Evolutionary conservation across 2,113 vertebrate genomes (phyloP).

Genomic region (Epinephelus moara): DNA sequence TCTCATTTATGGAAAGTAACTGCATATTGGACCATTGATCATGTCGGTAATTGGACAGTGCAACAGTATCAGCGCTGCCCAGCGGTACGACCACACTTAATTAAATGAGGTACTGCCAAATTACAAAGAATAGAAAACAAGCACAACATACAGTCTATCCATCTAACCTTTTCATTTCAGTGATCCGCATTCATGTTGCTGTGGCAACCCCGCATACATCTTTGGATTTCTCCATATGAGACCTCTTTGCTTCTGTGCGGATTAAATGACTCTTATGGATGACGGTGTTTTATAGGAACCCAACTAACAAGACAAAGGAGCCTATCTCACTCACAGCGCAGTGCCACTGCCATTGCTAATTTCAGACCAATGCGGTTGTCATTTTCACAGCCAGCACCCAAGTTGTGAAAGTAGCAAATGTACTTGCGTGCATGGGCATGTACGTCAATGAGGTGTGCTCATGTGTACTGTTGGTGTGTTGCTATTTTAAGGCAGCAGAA

Average conservation of each 20-base stretch:
- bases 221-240: not conserved
- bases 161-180: conserved; percentile 1
- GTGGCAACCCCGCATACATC: not conserved
- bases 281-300: not conserved
- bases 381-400: no score
- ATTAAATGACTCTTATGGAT: not conserved
- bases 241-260: no score
- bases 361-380: no score
- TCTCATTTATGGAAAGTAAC: conserved; percentile 28
- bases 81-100: not conserved
- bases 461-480: no score
- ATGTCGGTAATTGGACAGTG: conserved; percentile 13
- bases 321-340: no score
- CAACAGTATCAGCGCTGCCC: conserved; percentile 1
- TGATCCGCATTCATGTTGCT: not conserved
- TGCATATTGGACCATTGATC: conserved; percentile 28
- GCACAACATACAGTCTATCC: not conserved
- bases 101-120: not conserved
- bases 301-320: not conserved
- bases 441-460: no score
- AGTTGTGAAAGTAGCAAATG: no score
- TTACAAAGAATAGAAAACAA: not conserved
- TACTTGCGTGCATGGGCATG: no score
- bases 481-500: no score
- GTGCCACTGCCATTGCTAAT: no score